Percentiles rank a stretch among this genome's conserved stretches.
These are phyloP conservation scores for Zaprionus lineosus DNA, from an alignment of 2,888 invertebrate species.

Conservation along the genomic window DNA sequence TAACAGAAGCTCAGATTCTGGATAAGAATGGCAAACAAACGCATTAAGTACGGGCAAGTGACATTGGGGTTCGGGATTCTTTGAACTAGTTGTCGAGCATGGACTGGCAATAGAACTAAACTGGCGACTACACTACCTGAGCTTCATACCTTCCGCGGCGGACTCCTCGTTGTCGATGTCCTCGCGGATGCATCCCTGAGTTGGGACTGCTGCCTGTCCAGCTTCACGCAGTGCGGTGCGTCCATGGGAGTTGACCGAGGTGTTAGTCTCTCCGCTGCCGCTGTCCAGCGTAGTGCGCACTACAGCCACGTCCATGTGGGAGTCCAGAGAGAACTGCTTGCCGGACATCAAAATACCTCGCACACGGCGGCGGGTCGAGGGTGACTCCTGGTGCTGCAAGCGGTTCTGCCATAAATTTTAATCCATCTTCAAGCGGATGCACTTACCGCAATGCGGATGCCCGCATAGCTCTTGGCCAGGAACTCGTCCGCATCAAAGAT, in stretches of 20 bases:
- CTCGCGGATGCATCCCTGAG: slow-evolving; percentile 70
- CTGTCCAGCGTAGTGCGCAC: slow-evolving; percentile 86
- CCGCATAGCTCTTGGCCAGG: slow-evolving; percentile 82
- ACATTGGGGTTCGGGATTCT: background rate
- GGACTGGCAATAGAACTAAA: slow-evolving; percentile 47
- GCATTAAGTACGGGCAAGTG: background rate
- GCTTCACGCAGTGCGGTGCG: slow-evolving; percentile 22
- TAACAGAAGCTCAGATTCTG: slow-evolving; percentile 64
- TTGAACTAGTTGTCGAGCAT: slow-evolving; percentile 23
- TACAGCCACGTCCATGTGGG: slow-evolving; percentile 92
- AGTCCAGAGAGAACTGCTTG: slow-evolving; percentile 95
- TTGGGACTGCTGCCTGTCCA: background rate
- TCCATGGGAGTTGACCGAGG: slow-evolving; percentile 53
- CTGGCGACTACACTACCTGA: slow-evolving; percentile 82
- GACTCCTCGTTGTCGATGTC: slow-evolving; percentile 79
- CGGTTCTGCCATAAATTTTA: too few relatives aligned
- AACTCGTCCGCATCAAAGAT: slow-evolving; percentile 88
- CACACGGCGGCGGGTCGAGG: slow-evolving; percentile 92
- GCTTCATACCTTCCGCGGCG: slow-evolving; percentile 83
- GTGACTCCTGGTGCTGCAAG: slow-evolving; percentile 83
- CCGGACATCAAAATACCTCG: slow-evolving; percentile 94
- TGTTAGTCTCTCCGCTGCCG: slow-evolving; percentile 75
- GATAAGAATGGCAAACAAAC: background rate
- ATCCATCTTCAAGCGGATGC: too few relatives aligned
- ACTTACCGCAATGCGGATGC: slow-evolving; percentile 82